Evolutionary conservation across 2,797 vertebrate species (phyloP), one percentile per base, ranked within the genome.

Genomic region (Gorsachius magnificus): DNA sequence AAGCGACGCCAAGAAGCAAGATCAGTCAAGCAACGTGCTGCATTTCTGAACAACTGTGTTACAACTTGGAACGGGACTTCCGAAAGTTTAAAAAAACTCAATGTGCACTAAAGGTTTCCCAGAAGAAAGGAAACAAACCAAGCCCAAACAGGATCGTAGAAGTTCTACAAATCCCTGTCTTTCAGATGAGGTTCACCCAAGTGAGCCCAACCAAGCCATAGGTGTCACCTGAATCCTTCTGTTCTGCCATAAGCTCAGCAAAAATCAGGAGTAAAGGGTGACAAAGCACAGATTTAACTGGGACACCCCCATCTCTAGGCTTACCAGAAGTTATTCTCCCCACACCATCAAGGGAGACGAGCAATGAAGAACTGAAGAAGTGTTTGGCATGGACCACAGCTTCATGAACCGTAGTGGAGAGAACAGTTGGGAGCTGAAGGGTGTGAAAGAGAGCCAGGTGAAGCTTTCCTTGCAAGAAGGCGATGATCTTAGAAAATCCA

Each of bases 21-120:
- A 77, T 50, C 56, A 70, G 60, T 16, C 50, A 20, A 80, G 90
- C 68, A 74, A 60, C 0, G 16, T 11, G 26, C 90, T 85, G 81
- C 80, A 46, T 58, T 93, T 82, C 93, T 84, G 86, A 92, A 83
- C 54, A 69, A 16, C 68, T 57, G 53, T 79, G 53, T 88, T 85
- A 53, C 76, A 75, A 2, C 75, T 38, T 87, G 89, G 84, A 85
- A 51, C 0, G 1, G 86, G 41, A 68, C 50, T 51, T 18, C n/a
- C 16, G 57, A 5, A 13, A 66, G 66, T 29, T 45, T 43, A 56
- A 87, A 58, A 88, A 54, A 50, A 31, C 71, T 74, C 74, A 26
- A 0, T 0, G 48, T 71, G 74, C 51, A 51, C 83, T 5, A 3
- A 41, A 77, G 70, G 13, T 12, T 83, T 83, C 78, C 68, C 81